Evolutionary conservation across 2,888 invertebrate genomes (phyloP).

Genomic region (Ligdia adustata): DNA sequence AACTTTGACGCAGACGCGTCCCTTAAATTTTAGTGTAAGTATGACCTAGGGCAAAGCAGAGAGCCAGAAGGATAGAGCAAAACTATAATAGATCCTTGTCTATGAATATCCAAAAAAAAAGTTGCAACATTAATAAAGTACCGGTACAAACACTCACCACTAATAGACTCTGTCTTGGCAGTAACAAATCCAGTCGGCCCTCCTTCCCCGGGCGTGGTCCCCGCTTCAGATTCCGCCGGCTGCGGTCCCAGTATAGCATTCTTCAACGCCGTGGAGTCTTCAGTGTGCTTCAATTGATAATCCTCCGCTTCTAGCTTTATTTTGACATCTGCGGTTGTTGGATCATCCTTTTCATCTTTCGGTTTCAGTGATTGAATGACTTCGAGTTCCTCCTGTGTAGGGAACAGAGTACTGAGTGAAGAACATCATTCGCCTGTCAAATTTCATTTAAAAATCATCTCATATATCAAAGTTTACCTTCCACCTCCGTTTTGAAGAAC

Average conservation of each 20-base stretch:
- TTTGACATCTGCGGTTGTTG: conserved; percentile 43
- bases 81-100: no score
- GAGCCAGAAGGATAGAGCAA: no score
- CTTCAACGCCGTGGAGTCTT: conserved; percentile 74
- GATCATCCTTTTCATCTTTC: conserved; percentile 85
- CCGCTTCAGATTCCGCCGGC: conserved; percentile 54
- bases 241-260: conserved; percentile 77
- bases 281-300: conserved; percentile 67
- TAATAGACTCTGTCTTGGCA: conserved; percentile 63
- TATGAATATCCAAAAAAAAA: no score
- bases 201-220: conserved; percentile 49
- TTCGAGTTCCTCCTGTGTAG: conserved; percentile 87
- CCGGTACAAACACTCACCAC: conserved; percentile 54
- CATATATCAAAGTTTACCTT: no score
- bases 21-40: no score
- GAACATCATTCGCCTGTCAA: no score
- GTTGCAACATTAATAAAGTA: no score
- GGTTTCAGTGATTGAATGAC: conserved; percentile 87
- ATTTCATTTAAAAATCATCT: no score
- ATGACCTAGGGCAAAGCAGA: no score
- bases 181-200: conserved; percentile 22
- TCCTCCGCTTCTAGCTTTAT: conserved; percentile 67
- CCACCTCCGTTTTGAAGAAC: no score
- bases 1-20: no score
- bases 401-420: no score